Evolutionary conservation across 2,888 invertebrate species (phyloP).

Genomic region (Aethes cnicana): DNA sequence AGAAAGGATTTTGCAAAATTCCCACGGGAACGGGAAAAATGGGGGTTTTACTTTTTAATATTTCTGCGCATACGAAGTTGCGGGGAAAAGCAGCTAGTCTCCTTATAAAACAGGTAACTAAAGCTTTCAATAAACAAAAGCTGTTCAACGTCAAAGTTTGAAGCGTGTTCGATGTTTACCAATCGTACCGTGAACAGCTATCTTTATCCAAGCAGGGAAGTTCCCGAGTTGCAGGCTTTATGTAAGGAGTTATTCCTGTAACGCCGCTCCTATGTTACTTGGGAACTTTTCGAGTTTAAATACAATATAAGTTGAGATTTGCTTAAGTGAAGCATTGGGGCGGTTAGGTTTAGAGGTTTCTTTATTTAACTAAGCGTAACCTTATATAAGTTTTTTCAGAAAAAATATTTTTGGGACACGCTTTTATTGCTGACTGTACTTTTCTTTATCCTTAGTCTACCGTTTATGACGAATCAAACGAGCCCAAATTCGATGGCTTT

Average conservation of each 20-base stretch:
- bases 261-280: slow-evolving; percentile 12
- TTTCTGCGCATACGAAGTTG: no score
- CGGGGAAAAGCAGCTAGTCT: no score
- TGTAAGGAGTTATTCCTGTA: slow-evolving; percentile 7
- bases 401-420: no score
- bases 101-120: background rate
- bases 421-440: no score
- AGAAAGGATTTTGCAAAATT: no score
- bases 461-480: no score
- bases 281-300: slow-evolving; percentile 4
- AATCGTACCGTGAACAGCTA: slow-evolving; percentile 18
- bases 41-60: no score
- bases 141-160: slow-evolving; percentile 3
- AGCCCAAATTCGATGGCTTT: no score
- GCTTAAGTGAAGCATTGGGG: background rate
- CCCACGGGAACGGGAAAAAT: no score
- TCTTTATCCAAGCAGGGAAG: slow-evolving; percentile 5
- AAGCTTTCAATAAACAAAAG: slow-evolving; percentile 17
- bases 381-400: no score
- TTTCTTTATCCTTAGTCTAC: no score
- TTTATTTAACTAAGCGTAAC: no score
- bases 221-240: slow-evolving; percentile 12
- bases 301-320: slow-evolving; percentile 10
- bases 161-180: slow-evolving; percentile 14
- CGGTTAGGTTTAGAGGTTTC: background rate